Evolutionary conservation across 2,113 vertebrate genomes (phyloP).

Genomic region (Phylloscopus whistleri): DNA sequence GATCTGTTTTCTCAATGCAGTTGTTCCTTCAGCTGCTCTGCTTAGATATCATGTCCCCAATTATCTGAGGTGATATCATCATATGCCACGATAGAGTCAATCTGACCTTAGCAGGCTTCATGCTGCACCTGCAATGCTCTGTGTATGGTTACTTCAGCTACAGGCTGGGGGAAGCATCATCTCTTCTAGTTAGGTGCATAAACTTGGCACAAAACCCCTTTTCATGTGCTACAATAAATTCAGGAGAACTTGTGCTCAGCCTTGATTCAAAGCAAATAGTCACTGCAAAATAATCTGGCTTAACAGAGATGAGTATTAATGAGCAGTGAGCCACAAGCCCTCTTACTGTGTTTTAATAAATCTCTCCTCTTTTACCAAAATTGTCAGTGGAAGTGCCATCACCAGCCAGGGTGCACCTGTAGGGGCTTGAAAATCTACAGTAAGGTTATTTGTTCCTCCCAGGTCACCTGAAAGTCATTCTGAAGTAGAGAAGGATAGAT

Average conservation of each 20-base stretch:
- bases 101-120: background rate
- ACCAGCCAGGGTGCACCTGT: background rate
- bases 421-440: background rate
- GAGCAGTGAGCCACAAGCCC: background rate
- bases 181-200: background rate
- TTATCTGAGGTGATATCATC: background rate
- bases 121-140: background rate
- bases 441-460: background rate
- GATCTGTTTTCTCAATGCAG: background rate
- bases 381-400: background rate
- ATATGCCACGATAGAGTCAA: background rate
- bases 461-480: background rate
- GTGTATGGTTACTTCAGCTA: background rate
- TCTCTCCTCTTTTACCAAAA: background rate
- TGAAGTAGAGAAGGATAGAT: background rate
- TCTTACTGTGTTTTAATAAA: background rate
- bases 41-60: background rate
- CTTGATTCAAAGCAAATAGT: background rate
- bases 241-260: background rate
- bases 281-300: background rate
- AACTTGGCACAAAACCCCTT: background rate
- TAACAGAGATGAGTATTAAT: background rate
- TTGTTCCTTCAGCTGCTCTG: background rate
- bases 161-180: background rate
- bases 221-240: background rate